A percentile compares a stretch with the other conserved stretches of the same genome.
Evolutionary conservation across 2,113 vertebrate genomes (phyloP).

Genomic region (Heterocephalus glaber): DNA sequence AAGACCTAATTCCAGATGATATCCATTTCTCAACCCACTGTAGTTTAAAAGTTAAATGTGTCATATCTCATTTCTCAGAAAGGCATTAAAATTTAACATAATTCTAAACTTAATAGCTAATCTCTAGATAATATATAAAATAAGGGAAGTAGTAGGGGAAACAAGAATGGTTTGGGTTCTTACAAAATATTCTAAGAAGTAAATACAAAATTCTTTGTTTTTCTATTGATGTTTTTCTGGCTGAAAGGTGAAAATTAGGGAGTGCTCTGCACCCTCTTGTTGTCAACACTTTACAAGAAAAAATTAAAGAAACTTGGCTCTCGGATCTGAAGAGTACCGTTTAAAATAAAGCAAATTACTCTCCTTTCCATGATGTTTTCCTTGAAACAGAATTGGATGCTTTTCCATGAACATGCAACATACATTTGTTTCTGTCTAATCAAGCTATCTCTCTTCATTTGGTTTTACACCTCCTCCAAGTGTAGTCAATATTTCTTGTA

Average conservation of each 20-base stretch:
- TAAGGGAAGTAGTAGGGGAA: neutral
- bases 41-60: slow-evolving; percentile 37
- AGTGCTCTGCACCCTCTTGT: neutral
- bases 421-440: neutral
- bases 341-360: neutral
- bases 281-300: neutral
- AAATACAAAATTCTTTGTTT: slow-evolving; percentile 16
- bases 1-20: slow-evolving; percentile 26
- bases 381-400: neutral
- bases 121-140: neutral
- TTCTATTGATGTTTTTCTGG: neutral
- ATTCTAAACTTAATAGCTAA: neutral
- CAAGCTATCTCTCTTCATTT: slow-evolving; percentile 25
- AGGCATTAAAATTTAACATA: neutral
- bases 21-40: neutral
- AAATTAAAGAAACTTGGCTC: neutral
- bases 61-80: neutral
- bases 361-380: slow-evolving; percentile 14
- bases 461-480: neutral
- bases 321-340: neutral
- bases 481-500: neutral
- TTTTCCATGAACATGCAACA: slow-evolving; percentile 44
- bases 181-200: slow-evolving; percentile 4
- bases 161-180: neutral
- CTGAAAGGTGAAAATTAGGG: slow-evolving; percentile 3